A percentile compares a stretch with the other conserved stretches of the same genome.
Evolutionary conservation across 1,140 invertebrate species (phyloP).

Genomic region (Archivesica marissinica): DNA sequence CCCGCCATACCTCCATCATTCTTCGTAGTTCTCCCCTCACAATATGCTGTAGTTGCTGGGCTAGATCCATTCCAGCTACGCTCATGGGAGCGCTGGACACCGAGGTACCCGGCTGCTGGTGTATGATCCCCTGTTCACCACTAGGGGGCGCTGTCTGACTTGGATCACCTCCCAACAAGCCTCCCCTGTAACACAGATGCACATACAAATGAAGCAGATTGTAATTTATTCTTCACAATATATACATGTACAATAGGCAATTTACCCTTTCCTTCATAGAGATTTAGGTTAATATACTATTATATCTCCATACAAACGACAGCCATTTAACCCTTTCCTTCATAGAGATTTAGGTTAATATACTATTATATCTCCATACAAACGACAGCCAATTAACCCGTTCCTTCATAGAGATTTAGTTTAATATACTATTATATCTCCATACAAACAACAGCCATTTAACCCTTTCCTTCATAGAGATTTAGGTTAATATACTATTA

Average conservation of each 20-base stretch:
- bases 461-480: too few relatives aligned
- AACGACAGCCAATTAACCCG: too few relatives aligned
- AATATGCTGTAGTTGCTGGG: slow-evolving; percentile 75
- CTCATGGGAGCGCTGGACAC: not conserved
- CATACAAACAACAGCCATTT: too few relatives aligned
- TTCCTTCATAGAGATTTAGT: too few relatives aligned
- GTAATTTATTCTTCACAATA: not conserved
- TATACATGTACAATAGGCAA: not conserved
- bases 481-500: too few relatives aligned
- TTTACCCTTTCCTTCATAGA: too few relatives aligned
- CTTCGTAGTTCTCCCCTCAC: slow-evolving; percentile 78
- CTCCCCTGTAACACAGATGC: slow-evolving; percentile 23
- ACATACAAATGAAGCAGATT: not conserved
- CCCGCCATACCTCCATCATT: slow-evolving; percentile 80
- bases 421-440: too few relatives aligned
- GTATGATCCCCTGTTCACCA: not conserved
- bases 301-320: too few relatives aligned
- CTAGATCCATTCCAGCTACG: slow-evolving; percentile 68
- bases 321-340: too few relatives aligned
- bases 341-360: too few relatives aligned
- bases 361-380: too few relatives aligned
- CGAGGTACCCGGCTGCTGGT: not conserved
- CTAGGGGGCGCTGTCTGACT: not conserved
- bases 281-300: too few relatives aligned
- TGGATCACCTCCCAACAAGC: slow-evolving; percentile 35